Base-by-base conservation (phyloP, 2,888 invertebrate genomes). In the Eilema griseolum region DNA sequence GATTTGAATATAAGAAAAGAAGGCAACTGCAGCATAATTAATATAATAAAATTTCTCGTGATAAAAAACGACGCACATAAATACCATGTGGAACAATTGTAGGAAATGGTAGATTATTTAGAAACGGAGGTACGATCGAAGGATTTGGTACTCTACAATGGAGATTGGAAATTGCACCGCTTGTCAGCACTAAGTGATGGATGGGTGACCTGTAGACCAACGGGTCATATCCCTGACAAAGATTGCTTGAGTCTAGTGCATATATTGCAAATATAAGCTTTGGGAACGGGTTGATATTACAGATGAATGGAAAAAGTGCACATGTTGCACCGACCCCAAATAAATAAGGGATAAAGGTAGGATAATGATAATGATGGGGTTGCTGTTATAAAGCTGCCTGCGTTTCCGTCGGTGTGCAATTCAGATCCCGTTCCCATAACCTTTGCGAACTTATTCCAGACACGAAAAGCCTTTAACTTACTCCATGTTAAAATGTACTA, bases 141-240 rank as follows among this genome's bases (percentile, higher is more conserved):
- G 46, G 46, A 52, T 52, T 52, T 52, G 52, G n/a, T 20, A 52
- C 52, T 52, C 24, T 26, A n/a, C 52, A 52, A 52, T n/a, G n/a
- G 20, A 52, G 52, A 52, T n/a, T 52, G 52, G 52, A 52, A 52
- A 52, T 52, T 52, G 52, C 52, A 52, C 52, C 52, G 52, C 10
- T 20, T 52, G 52, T 52, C 52, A 52, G 52, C 52, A 59, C 52
- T 52, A 52, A 52, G 52, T 52, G 52, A 52, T 52, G n/a, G 52
- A 52, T 52, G n/a, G 46, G 41, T 28, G 66, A 79, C 28, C 61
- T 61, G 28, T 28, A 28, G 28, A 31, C 31, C 10, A 61, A 26
- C 3, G 26, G 31, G 52, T n/a, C 20, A 52, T 52, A 52, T 3
- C 10, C n/a, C 52, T 52, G 52, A n/a, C 52, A 52, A 7, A 52